Evolutionary conservation across 2,797 vertebrate species (phyloP).

Genomic region (Natrix natrix): DNA sequence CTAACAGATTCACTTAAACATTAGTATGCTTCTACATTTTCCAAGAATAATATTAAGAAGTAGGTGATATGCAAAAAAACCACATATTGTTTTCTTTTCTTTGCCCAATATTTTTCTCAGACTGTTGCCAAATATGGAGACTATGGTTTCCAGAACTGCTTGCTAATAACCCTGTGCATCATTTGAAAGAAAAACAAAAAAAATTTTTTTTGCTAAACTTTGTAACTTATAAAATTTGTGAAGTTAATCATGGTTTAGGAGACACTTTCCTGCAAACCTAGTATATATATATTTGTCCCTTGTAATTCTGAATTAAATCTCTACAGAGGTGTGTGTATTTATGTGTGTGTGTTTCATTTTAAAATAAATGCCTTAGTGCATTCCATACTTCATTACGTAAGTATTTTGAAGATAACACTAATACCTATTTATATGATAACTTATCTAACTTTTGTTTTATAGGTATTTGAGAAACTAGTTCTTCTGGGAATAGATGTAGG

Average conservation of each 20-base stretch:
- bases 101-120: background rate
- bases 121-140: background rate
- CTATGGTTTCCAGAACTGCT: background rate
- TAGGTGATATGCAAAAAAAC: background rate
- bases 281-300: background rate
- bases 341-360: background rate
- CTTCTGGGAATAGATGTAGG: conserved; percentile 80
- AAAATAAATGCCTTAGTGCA: background rate
- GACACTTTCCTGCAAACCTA: background rate
- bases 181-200: background rate
- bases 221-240: background rate
- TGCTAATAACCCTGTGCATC: background rate
- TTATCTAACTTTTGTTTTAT: conserved; percentile 36
- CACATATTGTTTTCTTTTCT: background rate
- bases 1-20: background rate
- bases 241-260: background rate
- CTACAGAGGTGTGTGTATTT: background rate
- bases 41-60: background rate
- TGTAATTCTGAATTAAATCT: background rate
- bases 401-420: conserved; percentile 1
- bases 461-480: conserved; percentile 93
- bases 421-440: background rate
- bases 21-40: background rate
- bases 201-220: background rate
- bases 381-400: conserved; percentile 6